Conservation (phyloP, 2,113 vertebrate species). For the Naja naja region DNA sequence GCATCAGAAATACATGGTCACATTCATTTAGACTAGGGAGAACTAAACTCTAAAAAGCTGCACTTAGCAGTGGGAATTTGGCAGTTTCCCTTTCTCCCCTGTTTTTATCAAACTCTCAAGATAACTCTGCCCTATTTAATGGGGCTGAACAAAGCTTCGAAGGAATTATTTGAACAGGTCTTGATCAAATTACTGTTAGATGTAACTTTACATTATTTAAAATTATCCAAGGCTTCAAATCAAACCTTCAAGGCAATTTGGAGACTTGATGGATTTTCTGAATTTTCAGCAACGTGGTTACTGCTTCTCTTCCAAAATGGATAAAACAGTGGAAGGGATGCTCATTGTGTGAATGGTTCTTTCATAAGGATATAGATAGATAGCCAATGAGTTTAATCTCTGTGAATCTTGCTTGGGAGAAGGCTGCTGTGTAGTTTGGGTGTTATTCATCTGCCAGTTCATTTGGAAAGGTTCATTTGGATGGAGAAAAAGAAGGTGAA, state of each 20-base stretch:
- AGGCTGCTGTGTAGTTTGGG: neutral
- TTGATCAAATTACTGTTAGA: neutral
- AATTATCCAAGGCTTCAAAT: neutral
- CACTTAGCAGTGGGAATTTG: neutral
- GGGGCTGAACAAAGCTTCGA: neutral
- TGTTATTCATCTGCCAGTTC: neutral
- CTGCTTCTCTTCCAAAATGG: neutral
- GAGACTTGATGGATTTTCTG: neutral
- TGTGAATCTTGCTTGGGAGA: neutral
- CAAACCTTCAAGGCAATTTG: neutral
- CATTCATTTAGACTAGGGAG: neutral
- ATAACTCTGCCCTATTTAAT: neutral
- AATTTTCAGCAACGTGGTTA: neutral
- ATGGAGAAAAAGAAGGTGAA: neutral
- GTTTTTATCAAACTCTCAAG: neutral
- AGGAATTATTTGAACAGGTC: neutral
- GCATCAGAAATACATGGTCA: neutral
- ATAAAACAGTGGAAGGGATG: neutral
- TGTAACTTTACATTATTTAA: neutral
- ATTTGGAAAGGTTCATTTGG: neutral
- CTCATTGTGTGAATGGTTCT: neutral
- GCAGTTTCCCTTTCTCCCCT: neutral
- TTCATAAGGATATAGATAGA: neutral
- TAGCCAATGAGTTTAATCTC: neutral
- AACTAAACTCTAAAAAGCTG: neutral